These are phyloP conservation scores for Tiliacea citrago DNA, from an alignment of 2,888 invertebrate species.

Conservation along the genomic window DNA sequence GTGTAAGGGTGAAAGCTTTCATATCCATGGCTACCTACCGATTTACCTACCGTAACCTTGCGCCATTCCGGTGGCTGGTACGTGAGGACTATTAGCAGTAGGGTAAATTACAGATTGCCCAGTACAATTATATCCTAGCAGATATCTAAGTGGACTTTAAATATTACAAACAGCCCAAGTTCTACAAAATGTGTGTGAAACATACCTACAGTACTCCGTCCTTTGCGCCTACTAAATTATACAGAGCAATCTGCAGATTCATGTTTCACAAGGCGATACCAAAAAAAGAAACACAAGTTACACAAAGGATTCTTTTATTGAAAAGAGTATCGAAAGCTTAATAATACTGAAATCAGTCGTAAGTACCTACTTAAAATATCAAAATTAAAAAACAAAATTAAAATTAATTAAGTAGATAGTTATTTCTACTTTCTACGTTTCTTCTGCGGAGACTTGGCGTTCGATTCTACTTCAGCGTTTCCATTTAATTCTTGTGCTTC, in stretches of 20 bases:
- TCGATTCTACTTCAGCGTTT: constrained; percentile 59
- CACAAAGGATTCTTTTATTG: constrained; percentile 23
- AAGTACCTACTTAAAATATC: no score
- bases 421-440: constrained; percentile 73
- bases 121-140: not conserved
- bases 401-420: not conserved
- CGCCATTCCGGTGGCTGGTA: not conserved
- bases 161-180: not conserved
- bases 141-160: not conserved
- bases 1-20: not conserved
- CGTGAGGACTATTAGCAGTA: not conserved
- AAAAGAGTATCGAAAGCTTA: not conserved
- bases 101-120: not conserved
- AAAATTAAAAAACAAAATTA: not conserved
- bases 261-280: not conserved
- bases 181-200: not conserved
- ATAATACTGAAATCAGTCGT: constrained; percentile 62
- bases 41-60: not conserved
- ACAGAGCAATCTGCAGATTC: constrained; percentile 17
- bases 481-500: constrained; percentile 70
- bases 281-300: constrained; percentile 27
- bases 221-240: constrained; percentile 13
- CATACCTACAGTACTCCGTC: not conserved
- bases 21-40: not conserved
- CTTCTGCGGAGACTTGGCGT: constrained; percentile 80